Percentiles rank a stretch among this genome's conserved stretches.
Evolutionary conservation across 2,113 vertebrate species (phyloP).

Genomic region (Illadopsis cleaveri): DNA sequence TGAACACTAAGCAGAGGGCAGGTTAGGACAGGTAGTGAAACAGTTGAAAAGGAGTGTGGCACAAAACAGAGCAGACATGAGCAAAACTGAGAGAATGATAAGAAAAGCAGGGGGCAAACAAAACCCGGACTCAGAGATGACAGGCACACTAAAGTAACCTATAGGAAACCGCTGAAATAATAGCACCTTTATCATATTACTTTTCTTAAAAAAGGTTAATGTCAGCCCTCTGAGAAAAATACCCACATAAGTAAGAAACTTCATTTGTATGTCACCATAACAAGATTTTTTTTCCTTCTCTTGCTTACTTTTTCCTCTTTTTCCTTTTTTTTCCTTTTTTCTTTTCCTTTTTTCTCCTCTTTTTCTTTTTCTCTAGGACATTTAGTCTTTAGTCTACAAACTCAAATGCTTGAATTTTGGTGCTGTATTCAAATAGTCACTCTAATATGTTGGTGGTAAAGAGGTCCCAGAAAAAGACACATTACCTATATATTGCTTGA

Average conservation of each 20-base stretch:
- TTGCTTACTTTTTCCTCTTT: neutral
- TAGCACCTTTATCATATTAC: neutral
- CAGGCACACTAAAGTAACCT: neutral
- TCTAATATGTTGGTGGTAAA: neutral
- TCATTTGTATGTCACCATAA: neutral
- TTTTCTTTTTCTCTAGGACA: neutral
- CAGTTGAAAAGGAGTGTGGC: neutral
- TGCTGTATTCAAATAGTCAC: neutral
- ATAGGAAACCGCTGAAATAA: neutral
- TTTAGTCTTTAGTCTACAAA: neutral
- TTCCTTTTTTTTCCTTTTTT: rapidly evolving
- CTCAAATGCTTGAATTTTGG: neutral
- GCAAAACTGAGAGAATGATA: neutral
- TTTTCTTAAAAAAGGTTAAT: neutral
- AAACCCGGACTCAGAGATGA: neutral
- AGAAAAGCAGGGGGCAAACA: neutral
- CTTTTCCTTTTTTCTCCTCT: rapidly evolving
- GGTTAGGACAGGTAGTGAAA: neutral
- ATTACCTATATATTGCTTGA: neutral
- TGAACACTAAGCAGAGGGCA: neutral
- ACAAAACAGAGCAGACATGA: neutral
- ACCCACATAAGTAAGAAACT: neutral
- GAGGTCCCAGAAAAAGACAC: neutral
- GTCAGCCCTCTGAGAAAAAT: neutral
- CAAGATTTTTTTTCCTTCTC: neutral